Evolutionary conservation across 2,888 invertebrate genomes (phyloP), one percentile per base, ranked within the genome.

Genomic region (Asteroscopus sphinx): DNA sequence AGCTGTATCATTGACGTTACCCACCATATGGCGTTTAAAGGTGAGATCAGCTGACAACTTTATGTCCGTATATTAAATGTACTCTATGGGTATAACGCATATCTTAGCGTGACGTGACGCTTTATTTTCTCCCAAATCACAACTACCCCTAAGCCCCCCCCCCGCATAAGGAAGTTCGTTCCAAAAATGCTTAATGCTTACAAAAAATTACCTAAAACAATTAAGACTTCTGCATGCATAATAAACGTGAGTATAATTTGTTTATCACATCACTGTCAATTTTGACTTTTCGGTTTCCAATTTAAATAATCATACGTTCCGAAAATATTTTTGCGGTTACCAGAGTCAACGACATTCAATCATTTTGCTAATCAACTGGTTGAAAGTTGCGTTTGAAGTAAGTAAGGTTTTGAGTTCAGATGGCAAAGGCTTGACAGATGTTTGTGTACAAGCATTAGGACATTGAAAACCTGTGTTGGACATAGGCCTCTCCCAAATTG

Each of bases 301-400:
- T 70, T 65, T 58, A 41, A 49, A 52, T 70, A 64, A 70, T 70
- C 21, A 70, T 58, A 73, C 40, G 42, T 59, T 64, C 17, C 16
- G 12, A 57, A 57, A 36, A 35, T 12, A 30, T 16, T 46, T 56
- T 54, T 54, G 35, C 21, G 64, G 44, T 44, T 51, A 12, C 46
- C 35, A 56, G 49, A 51, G 54, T 57, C 57, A 70, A 49, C 39
- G 45, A 58, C 41, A 42, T 57, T 39, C 12, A 39, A 42, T 69
- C 33, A 45, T 57, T 61, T 42, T 37, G 25, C 13, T 52, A 12
- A 51, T 45, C 33, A 54, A 39, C 47, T 13, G 12, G 42, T 33
- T 36, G 21, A n/a, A 44, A 12, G 15, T 47, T 26, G 25, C 26
- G 13, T 37, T 47, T 36, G 4, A 35, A 8, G 52, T 40, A 41